phyloP scores from a whole-genome alignment of 2,797 vertebrate genomes.

The Peromyscus attwateri region DNA sequence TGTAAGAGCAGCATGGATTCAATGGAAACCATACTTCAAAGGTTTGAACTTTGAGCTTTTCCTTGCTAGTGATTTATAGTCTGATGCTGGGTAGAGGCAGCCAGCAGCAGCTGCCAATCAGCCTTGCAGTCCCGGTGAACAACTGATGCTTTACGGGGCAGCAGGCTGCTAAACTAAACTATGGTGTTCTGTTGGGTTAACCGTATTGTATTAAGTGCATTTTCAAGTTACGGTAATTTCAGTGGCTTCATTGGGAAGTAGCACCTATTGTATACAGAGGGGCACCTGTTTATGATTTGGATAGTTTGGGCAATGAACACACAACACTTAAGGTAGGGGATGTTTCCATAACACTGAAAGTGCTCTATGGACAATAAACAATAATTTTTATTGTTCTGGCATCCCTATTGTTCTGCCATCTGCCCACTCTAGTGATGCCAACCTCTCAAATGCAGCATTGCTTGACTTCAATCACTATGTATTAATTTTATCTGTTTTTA shows the following conservation, averaged over 20 bases:
- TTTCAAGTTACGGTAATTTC: neutral
- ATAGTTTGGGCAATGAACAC: neutral
- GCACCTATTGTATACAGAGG: neutral
- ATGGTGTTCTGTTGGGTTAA: neutral
- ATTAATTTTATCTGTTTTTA: conserved; percentile 9
- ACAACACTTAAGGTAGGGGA: neutral
- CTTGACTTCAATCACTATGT: neutral
- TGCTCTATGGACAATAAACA: neutral
- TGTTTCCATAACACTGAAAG: neutral
- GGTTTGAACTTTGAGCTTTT: neutral
- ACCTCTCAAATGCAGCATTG: neutral
- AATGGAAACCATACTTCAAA: neutral
- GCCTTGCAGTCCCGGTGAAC: neutral
- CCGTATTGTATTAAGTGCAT: neutral
- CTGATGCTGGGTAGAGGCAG: no score
- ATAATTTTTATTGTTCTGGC: neutral
- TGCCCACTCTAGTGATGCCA: neutral
- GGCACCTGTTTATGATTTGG: neutral
- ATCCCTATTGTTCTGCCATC: neutral
- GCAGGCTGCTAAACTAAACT: neutral
- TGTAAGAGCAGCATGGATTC: neutral
- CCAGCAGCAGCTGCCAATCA: neutral
- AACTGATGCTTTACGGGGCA: neutral
- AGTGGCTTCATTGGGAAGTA: neutral
- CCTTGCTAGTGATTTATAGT: no score